Base-by-base conservation (phyloP, 1,140 invertebrate species). In the Diploscapter pachys region DNA sequence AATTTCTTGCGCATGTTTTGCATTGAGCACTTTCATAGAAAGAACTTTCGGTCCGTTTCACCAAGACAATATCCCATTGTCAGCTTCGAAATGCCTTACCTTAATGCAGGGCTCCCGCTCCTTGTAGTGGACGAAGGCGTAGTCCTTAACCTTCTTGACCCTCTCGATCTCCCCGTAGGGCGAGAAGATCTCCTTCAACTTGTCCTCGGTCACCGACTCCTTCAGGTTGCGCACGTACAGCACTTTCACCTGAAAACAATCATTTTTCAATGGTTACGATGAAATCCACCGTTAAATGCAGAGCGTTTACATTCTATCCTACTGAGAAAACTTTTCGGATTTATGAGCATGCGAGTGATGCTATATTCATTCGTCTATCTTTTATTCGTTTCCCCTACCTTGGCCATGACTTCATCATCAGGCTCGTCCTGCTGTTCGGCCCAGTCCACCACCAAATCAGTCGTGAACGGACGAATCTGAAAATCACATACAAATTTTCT, bases 371-470 rank as follows among this genome's bases (percentile, higher is more conserved):
- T 31, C 31, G 31, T 31, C 31, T 31, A 31, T 31, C 31, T 31
- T 31, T 31, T 31, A 31, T 31, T 31, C 31, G 31, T 31, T 31
- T 31, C 31, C 31, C 6, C 6, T 53, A 68, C 66, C 91, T 98
- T 97, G 77, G 93, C 92, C 96, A 99, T 98, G 72, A 94, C 98
- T 88, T 96, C 93, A 88, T 95, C 92, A 88, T 98, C 95, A 56
- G 96, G 96, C 87, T 98, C 96, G 86, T 98, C 96, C 88, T 98
- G 95, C 72, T 95, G 96, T 89, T 99, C 96, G 66, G 96, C 96
- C 96, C 96, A 99, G 87, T 99, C 96, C 79, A 98, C 96, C 87
- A 98, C 96, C 83, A 99, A 95, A 90, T 98, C 96, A 91, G 94
- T 97, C 87, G 93, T 93, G 95, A 95, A 99, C 79, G 95, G 83